Evolutionary conservation across 2,113 vertebrate genomes (phyloP).

Genomic region (Pteropus alecto): DNA sequence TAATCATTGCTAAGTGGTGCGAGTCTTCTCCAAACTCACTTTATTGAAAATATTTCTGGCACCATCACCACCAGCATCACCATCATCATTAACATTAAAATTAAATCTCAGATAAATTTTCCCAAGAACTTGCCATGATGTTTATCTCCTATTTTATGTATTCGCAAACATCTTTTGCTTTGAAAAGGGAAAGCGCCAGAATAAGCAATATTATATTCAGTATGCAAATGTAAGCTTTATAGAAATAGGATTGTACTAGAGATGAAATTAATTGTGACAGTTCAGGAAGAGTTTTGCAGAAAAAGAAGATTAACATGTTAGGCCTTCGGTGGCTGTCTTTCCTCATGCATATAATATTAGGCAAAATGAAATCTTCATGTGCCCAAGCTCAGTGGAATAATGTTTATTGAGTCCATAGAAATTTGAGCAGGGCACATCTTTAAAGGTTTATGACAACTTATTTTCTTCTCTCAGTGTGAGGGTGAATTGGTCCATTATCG

Average conservation of each 20-base stretch:
- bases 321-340: conserved; percentile 32
- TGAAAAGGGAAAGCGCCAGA: neutral
- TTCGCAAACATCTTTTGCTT: neutral
- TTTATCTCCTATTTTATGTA: neutral
- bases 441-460: neutral
- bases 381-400: neutral
- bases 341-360: neutral
- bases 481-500: conserved; percentile 22
- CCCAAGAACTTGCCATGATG: neutral
- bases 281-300: conserved; percentile 34
- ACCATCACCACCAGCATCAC: neutral
- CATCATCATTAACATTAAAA: neutral
- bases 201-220: neutral
- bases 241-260: neutral
- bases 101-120: conserved; percentile 37
- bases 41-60: conserved; percentile 4
- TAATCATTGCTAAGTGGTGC: neutral
- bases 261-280: conserved; percentile 61
- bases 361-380: conserved; percentile 25
- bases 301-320: conserved; percentile 31
- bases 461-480: conserved; percentile 6
- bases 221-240: conserved; percentile 34
- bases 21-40: neutral
- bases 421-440: neutral
- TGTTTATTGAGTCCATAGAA: conserved; percentile 4